Conservation (phyloP, 1,140 invertebrate genomes). For the Tetramorium alpestre region DNA sequence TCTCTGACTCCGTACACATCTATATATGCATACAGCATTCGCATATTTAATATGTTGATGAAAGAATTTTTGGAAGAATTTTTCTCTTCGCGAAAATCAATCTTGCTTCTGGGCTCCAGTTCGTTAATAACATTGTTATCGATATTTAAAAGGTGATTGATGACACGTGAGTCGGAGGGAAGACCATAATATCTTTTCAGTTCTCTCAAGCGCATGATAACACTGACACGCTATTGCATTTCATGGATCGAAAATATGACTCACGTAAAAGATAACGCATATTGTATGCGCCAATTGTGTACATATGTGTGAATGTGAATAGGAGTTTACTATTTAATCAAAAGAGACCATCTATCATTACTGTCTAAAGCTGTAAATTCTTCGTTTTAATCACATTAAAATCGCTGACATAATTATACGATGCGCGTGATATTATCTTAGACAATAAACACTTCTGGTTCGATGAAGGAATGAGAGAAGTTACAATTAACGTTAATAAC, state of each 20-base stretch:
- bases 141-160: not conserved
- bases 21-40: not conserved
- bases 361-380: not conserved
- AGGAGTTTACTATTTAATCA: conserved; percentile 32
- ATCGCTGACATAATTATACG: conserved; percentile 1
- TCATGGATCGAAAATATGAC: conserved; percentile 13
- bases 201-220: not conserved
- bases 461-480: not conserved
- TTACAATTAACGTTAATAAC: not conserved
- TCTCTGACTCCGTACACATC: not conserved
- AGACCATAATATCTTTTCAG: not conserved
- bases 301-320: not conserved
- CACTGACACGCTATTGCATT: not conserved
- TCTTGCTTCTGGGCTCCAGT: not conserved
- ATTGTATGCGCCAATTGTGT: not conserved
- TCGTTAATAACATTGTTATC: not conserved
- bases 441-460: not conserved
- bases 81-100: not conserved
- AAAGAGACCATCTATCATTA: conserved; percentile 5
- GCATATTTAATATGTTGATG: not conserved
- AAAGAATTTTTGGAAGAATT: not conserved
- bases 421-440: not conserved
- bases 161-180: too few species aligned
- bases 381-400: not conserved
- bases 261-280: conserved; percentile 42